These are phyloP conservation scores for Corynorhinus townsendii DNA, from an alignment of 2,113 vertebrate genomes.

Conservation along the genomic window DNA sequence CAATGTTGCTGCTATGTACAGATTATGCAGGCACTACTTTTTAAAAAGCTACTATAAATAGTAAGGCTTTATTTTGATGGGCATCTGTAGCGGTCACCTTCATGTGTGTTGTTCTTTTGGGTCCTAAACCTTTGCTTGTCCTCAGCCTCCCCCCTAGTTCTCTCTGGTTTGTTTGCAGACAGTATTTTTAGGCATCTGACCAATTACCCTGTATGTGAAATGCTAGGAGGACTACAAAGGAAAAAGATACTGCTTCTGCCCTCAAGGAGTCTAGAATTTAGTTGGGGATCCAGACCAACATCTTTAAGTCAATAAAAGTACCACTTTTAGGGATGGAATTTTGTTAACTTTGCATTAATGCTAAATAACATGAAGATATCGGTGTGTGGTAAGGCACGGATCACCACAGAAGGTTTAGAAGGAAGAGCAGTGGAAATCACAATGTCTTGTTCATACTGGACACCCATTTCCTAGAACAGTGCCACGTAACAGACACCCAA, in stretches of 20 bases:
- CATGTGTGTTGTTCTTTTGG: not conserved
- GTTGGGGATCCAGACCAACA: not conserved
- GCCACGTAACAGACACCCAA: not conserved
- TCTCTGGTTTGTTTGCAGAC: not conserved
- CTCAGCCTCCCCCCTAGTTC: not conserved
- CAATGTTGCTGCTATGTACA: not conserved
- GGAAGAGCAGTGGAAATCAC: not conserved
- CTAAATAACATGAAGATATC: not conserved
- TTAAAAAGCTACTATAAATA: not conserved
- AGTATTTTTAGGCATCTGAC: not conserved
- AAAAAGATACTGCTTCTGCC: not conserved
- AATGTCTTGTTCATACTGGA: not conserved
- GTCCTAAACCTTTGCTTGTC: not conserved
- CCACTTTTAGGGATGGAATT: not conserved
- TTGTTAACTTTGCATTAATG: not conserved
- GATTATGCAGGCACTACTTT: not conserved
- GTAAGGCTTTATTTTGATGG: not conserved
- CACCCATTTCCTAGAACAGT: conserved; percentile 30
- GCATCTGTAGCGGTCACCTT: not conserved
- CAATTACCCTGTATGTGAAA: conserved; percentile 6
- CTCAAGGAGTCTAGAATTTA: not conserved
- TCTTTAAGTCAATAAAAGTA: not conserved
- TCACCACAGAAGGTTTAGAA: not conserved
- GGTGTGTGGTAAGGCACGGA: not conserved
- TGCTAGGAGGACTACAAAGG: not conserved